Evolutionary conservation across 2,797 vertebrate species (phyloP), one percentile per base, ranked within the genome.

Genomic region (Antennarius maculatus): DNA sequence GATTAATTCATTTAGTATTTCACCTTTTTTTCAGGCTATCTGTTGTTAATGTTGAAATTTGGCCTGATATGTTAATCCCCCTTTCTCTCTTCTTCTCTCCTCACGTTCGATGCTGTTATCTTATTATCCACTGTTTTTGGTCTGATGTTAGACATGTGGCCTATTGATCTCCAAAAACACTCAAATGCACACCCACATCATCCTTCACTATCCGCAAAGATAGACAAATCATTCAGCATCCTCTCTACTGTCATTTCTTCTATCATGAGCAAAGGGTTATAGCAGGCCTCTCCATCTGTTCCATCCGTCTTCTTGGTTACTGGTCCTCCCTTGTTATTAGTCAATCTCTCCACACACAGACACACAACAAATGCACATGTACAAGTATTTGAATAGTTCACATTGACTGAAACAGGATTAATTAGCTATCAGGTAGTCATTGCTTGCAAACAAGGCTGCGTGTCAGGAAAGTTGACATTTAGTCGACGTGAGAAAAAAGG

Each of bases 341-440:
- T 80, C 51, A 14, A 5, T 81, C 66, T 62, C 56, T 43, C 59
- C 29, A 63, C 74, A 52, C 65, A n/a, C 55, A 45, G 63, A 65
- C 47, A 23, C 23, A n/a, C 37, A 39, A 39, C 37, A 3, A 39
- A 49, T 18, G 61, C 62, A 57, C 58, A 56, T 13, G 54, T 27
- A 48, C 74, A 75, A 77, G 81, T 87, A 92, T 92, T 88, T 84
- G 86, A 88, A 89, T 84, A 86, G 77, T 81, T 80, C 81, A 82
- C 87, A 86, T 92, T 94, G 92, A 95, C 93, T 89, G 84, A 89
- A 90, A 91, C 84, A 88, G 84, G 84, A 91, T 95, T 94, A 95
- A 95, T 94, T 93, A 92, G 67, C 80, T 90, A 86, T 93, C 86
- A 94, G 91, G 92, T 94, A 94, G 94, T 93, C 92, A 92, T 90